phyloP scores from a whole-genome alignment of 2,888 invertebrate species.

The Caenorhabditis wallacei region DNA sequence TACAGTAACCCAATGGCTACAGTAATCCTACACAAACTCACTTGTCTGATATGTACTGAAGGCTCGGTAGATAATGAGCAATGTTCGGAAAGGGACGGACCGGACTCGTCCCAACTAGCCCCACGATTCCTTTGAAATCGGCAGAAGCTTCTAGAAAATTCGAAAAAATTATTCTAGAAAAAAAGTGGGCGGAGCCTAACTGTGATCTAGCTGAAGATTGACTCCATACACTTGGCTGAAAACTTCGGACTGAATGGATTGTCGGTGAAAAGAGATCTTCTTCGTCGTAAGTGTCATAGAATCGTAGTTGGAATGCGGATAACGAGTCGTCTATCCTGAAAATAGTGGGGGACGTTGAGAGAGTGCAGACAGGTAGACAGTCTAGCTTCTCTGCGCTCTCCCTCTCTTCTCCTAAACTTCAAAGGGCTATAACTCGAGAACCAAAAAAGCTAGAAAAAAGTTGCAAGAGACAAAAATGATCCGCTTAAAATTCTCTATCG shows the following conservation, averaged over 20 bases:
- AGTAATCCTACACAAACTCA: no score
- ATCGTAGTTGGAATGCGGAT: constrained; percentile 60
- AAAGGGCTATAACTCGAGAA: no score
- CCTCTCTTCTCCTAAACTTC: no score
- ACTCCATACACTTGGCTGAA: constrained; percentile 74
- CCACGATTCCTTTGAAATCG: constrained; percentile 71
- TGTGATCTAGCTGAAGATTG: constrained; percentile 78
- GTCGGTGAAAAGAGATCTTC: constrained; percentile 66
- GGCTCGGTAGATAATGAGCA: constrained; percentile 81
- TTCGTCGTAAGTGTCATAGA: constrained; percentile 66
- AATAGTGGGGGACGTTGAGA: background rate
- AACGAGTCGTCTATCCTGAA: constrained; percentile 63
- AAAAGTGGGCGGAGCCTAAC: constrained; percentile 57
- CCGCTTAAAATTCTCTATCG: no score
- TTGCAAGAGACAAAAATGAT: no score
- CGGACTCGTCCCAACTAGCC: constrained; percentile 78
- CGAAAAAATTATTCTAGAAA: background rate
- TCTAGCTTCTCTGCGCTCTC: no score
- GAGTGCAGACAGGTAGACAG: no score
- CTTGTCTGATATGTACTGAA: constrained; percentile 77
- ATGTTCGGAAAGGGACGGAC: constrained; percentile 79
- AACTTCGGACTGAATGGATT: constrained; percentile 70
- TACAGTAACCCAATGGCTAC: no score
- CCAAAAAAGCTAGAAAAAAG: no score
- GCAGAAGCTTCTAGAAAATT: constrained; percentile 41